phyloP scores from a whole-genome alignment of 2,797 vertebrate species.

The Cyprinella venusta region DNA sequence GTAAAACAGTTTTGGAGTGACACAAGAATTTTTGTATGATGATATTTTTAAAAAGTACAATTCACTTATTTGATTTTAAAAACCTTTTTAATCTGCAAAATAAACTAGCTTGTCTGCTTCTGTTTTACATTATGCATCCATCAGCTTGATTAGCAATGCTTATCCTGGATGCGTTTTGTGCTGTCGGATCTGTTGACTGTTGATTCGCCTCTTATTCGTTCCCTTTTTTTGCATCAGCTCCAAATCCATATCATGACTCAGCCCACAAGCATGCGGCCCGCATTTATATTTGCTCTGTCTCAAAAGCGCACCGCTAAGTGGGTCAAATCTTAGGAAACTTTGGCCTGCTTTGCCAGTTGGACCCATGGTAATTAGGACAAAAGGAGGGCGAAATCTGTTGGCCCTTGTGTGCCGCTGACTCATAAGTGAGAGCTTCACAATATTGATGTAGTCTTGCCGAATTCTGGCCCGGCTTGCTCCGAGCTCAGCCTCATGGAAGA shows the following conservation, averaged over 20 bases:
- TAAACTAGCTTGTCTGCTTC: neutral
- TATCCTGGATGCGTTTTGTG: neutral
- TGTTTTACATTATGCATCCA: neutral
- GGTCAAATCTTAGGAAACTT: constrained; percentile 63
- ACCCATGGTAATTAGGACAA: constrained; percentile 72
- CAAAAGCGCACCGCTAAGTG: constrained; percentile 63
- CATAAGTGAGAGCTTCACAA: constrained; percentile 71
- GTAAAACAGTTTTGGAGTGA: neutral
- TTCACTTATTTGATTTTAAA: neutral
- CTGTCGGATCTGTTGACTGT: constrained; percentile 7
- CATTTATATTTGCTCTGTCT: constrained; percentile 70
- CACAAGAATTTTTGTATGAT: neutral
- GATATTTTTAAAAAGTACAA: neutral
- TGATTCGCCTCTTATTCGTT: constrained; percentile 34
- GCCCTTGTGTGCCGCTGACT: constrained; percentile 64
- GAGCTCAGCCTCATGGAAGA: constrained; percentile 16
- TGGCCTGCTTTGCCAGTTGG: constrained; percentile 66
- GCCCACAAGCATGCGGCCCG: constrained; percentile 52
- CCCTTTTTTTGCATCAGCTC: constrained; percentile 40
- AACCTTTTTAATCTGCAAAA: neutral
- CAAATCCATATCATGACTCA: constrained; percentile 63
- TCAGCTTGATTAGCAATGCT: constrained; percentile 12
- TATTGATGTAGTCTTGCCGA: constrained; percentile 76
- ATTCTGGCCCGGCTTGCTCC: constrained; percentile 65
- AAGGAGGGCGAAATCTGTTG: constrained; percentile 56